These are phyloP conservation scores for Campoplex capitator DNA, from an alignment of 2,888 invertebrate species.

Conservation along the genomic window DNA sequence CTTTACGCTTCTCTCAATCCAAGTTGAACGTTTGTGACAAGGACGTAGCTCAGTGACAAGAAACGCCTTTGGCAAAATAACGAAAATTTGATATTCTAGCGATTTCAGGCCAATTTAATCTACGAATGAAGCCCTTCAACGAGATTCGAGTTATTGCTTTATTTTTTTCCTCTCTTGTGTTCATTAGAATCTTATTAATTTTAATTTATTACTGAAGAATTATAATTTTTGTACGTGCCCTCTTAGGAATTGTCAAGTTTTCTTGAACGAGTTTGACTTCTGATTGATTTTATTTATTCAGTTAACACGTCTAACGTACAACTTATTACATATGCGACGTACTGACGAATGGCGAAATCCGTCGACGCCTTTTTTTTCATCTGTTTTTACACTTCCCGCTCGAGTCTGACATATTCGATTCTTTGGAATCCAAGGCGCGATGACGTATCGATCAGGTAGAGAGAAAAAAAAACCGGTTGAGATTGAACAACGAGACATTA, in stretches of 20 bases:
- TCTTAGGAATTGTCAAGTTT: neutral
- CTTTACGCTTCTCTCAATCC: neutral
- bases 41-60: neutral
- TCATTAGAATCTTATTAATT: neutral
- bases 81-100: neutral
- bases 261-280: neutral
- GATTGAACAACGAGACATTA: neutral
- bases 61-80: neutral
- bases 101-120: neutral
- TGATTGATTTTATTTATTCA: neutral
- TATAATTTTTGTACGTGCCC: neutral
- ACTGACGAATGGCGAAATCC: constrained; percentile 22
- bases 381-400: neutral
- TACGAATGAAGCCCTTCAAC: neutral
- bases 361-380: constrained; percentile 1
- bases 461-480: constrained; percentile 1
- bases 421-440: constrained; percentile 13
- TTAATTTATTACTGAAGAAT: neutral
- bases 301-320: neutral
- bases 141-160: too few relatives aligned
- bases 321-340: constrained; percentile 8
- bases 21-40: neutral
- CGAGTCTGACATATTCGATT: constrained; percentile 19
- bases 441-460: constrained; percentile 25
- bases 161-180: too few relatives aligned